These are phyloP conservation scores for Amia ocellicauda DNA, from an alignment of 2,113 vertebrate genomes.

Conservation along the genomic window DNA sequence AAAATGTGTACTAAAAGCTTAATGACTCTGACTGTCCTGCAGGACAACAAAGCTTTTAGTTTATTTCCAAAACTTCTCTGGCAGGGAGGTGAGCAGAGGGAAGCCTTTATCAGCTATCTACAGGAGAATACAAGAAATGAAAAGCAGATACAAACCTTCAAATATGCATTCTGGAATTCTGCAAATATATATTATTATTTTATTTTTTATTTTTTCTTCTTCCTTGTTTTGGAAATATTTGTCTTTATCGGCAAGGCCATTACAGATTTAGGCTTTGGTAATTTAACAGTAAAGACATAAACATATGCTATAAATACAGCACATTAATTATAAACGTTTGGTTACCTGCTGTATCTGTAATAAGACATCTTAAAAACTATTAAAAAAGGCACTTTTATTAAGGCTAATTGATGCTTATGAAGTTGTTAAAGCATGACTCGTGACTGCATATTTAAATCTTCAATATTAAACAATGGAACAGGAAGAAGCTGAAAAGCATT, in stretches of 20 bases:
- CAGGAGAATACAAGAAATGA: conserved; percentile 33
- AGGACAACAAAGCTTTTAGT: conserved; percentile 50
- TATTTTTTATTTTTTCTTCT: conserved; percentile 4
- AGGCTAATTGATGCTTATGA: conserved; percentile 6
- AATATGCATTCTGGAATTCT: conserved; percentile 22
- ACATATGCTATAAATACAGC: conserved; percentile 11
- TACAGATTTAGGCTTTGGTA: conserved; percentile 20
- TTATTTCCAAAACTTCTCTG: conserved; percentile 61
- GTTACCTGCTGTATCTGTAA: conserved; percentile 14
- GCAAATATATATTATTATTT: neutral
- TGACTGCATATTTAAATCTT: too few relatives aligned
- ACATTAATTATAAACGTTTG: conserved; percentile 27
- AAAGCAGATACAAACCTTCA: conserved; percentile 36
- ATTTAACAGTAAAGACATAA: conserved; percentile 20
- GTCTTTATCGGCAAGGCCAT: conserved; percentile 22
- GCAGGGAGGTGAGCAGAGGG: conserved; percentile 48
- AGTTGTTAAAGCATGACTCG: too few relatives aligned
- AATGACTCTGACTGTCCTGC: conserved; percentile 59
- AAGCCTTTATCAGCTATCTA: conserved; percentile 53
- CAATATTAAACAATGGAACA: too few relatives aligned
- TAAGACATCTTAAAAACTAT: conserved; percentile 13
- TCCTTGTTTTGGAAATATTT: conserved; percentile 25
- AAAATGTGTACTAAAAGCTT: conserved; percentile 62
- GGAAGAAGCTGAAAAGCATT: neutral
- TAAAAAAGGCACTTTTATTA: conserved; percentile 15